A percentile compares a stretch with the other conserved stretches of the same genome.
These are phyloP conservation scores for Anseranas semipalmata DNA, from an alignment of 2,113 vertebrate species.

Conservation along the genomic window DNA sequence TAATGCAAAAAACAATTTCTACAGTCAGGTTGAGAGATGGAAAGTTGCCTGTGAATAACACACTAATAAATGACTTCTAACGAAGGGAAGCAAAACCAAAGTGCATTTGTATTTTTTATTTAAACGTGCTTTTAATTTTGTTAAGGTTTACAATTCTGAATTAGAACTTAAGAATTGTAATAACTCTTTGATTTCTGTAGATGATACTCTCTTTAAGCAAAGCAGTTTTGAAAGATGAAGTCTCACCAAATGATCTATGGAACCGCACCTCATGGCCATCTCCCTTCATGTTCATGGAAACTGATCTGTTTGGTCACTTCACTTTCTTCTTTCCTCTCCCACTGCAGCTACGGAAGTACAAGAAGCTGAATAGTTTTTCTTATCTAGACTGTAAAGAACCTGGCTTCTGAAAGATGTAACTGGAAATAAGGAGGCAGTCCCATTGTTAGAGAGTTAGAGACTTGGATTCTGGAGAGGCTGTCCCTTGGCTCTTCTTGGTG, in stretches of 20 bases:
- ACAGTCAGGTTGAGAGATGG: background rate
- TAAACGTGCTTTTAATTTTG: background rate
- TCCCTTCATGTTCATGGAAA: background rate
- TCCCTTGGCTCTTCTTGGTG: fast-evolving
- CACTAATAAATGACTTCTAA: background rate
- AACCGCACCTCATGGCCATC: background rate
- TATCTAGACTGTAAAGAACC: background rate
- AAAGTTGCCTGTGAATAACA: background rate
- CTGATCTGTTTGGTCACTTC: background rate
- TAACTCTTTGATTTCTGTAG: background rate
- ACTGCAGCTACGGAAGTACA: background rate
- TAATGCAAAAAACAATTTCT: background rate
- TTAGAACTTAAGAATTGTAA: background rate
- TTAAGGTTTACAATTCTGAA: background rate
- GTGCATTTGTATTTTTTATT: background rate
- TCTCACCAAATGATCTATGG: background rate
- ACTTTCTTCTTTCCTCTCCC: background rate
- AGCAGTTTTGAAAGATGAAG: background rate
- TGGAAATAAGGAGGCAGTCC: background rate
- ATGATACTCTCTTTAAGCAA: background rate
- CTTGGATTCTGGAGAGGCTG: background rate
- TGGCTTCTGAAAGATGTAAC: background rate
- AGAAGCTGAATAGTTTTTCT: background rate
- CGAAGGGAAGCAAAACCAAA: background rate
- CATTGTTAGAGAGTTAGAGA: background rate